A percentile compares a stretch with the other conserved stretches of the same genome.
Evolutionary conservation across 2,888 invertebrate species (phyloP).

Genomic region (Vanessa cardui): DNA sequence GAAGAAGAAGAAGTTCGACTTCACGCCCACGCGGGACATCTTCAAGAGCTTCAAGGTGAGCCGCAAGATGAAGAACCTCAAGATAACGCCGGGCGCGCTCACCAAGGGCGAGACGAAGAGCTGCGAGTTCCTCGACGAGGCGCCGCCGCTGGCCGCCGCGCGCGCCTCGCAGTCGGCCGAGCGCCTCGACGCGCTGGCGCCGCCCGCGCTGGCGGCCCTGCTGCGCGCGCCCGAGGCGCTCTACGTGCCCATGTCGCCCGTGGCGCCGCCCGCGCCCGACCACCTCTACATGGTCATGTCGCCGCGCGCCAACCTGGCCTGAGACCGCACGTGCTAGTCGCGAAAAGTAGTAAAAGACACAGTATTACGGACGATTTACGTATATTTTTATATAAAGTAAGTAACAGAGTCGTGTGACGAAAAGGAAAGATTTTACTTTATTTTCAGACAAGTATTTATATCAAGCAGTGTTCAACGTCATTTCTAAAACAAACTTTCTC

Average conservation of each 20-base stretch:
- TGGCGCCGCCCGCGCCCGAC: conserved; percentile 63
- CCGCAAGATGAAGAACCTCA: conserved; percentile 69
- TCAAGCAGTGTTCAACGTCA: no score
- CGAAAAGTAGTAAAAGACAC: background rate
- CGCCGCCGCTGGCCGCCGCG: conserved; percentile 55
- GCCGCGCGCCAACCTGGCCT: conserved; percentile 67
- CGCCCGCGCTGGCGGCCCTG: conserved; percentile 71
- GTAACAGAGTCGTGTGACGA: no score
- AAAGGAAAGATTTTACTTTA: no score
- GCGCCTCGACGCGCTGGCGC: conserved; percentile 64
- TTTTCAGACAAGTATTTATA: no score
- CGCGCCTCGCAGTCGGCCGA: conserved; percentile 75
- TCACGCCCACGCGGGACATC: conserved; percentile 73
- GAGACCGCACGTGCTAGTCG: conserved; percentile 44
- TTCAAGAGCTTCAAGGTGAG: conserved; percentile 75
- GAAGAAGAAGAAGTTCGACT: conserved; percentile 78
- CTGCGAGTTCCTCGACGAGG: conserved; percentile 74
- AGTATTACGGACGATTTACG: no score
- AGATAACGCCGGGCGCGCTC: conserved; percentile 57
- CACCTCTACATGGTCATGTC: conserved; percentile 77
- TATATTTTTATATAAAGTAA: no score
- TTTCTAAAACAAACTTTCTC: no score
- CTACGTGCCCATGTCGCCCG: conserved; percentile 75
- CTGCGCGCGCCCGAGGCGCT: conserved; percentile 58
- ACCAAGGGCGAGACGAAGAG: conserved; percentile 72